Evolutionary conservation across 1,140 invertebrate species (phyloP).

Genomic region (Heliconius melpomene): DNA sequence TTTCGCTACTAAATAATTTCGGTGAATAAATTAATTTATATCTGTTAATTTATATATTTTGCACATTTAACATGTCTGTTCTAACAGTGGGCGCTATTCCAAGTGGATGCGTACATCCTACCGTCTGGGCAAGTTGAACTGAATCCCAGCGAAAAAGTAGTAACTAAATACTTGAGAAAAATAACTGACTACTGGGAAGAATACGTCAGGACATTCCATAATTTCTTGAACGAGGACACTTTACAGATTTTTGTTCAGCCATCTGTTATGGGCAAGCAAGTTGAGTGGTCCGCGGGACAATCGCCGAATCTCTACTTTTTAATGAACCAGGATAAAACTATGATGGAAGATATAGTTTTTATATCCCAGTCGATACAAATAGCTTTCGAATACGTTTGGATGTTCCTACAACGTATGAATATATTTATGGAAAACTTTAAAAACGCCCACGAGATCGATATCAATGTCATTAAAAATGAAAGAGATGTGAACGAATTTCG

Average conservation of each 20-base stretch:
- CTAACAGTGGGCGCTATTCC: conserved; percentile 81
- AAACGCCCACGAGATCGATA: conserved; percentile 85
- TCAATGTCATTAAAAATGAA: conserved; percentile 79
- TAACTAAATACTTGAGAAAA: conserved; percentile 78
- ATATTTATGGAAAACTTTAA: conserved; percentile 85
- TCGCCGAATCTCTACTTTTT: conserved; percentile 85
- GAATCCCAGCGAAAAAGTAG: conserved; percentile 82
- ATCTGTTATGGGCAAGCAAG: conserved; percentile 87
- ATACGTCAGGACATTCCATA: conserved; percentile 80
- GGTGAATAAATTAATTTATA: too few species aligned
- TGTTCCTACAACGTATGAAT: conserved; percentile 86
- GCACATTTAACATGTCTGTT: not conserved
- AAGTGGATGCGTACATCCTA: conserved; percentile 81
- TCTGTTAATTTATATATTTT: not conserved
- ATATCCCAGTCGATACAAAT: conserved; percentile 81
- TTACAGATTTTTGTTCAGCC: conserved; percentile 83
- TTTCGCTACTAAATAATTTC: too few species aligned
- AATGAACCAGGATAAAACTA: conserved; percentile 84
- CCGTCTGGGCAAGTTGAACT: conserved; percentile 74
- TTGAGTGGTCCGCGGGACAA: conserved; percentile 84
- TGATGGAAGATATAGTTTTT: conserved; percentile 80
- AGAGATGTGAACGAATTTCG: conserved; percentile 82
- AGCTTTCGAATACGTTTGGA: conserved; percentile 83
- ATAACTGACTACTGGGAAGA: conserved; percentile 83
- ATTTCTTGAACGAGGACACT: conserved; percentile 82